Evolutionary conservation across 2,888 invertebrate species (phyloP), one percentile per base, ranked within the genome.

Genomic region (Mellilla xanthometata): DNA sequence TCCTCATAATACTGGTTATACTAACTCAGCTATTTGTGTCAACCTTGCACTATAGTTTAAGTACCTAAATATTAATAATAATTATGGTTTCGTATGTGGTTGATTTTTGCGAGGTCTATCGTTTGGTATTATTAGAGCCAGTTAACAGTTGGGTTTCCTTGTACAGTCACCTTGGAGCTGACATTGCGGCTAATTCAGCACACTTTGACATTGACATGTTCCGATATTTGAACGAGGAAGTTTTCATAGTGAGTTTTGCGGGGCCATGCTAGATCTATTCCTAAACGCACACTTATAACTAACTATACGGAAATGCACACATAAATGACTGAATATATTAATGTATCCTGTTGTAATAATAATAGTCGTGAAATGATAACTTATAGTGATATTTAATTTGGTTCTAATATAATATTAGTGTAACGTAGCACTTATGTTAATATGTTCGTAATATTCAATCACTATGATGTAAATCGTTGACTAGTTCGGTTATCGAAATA

Each of bases 131-230:
- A 60, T 63, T 60, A 60, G 55, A 61, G 55, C 54, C 54, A 56
- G 63, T 62, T 56, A 62, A 54, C 62, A 56, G 62, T 59, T 55
- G 57, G 51, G 69, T 72, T 77, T 84, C 77, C 81, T 80, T 69
- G 65, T 70, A 62, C 60, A 54, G 54, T 81, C 62, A 61, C 85
- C 88, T 87, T 88, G 83, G 62, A 56, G 60, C 68, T 77, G 81
- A 74, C 83, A 82, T 84, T 85, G 85, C 66, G 68, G 70, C 81
- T 85, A 85, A 83, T 83, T 88, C 75, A 76, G 82, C 77, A 69
- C 71, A 58, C 59, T 73, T 64, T 66, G 84, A 72, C 87, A 88
- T 84, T 88, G 86, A 83, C 77, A 80, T 73, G 77, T 76, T 78
- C 76, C 73, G 76, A 78, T 81, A 77, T 77, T 78, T 66, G 67